These are phyloP conservation scores for Sarcophaga carnaria DNA, from an alignment of 2,888 invertebrate species.

Conservation along the genomic window DNA sequence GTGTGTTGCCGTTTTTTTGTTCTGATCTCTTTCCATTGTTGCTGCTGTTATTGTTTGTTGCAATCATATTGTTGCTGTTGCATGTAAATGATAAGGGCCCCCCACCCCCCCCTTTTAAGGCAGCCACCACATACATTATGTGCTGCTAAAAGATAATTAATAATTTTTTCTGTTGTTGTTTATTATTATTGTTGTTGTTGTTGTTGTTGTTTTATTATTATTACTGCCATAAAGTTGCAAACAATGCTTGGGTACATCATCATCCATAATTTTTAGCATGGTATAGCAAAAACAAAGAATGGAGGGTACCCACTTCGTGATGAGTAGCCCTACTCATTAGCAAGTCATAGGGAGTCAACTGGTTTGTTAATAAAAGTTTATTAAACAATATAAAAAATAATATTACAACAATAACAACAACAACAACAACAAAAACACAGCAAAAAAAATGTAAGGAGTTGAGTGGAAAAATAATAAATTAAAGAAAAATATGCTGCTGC, in stretches of 20 bases:
- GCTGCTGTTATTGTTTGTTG: not conserved
- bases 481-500: no score
- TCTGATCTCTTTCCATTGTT: not conserved
- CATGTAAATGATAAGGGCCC: not conserved
- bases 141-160: slow-evolving; percentile 64
- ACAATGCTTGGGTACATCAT: not conserved
- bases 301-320: not conserved
- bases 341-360: no score
- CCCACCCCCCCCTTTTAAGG: no score
- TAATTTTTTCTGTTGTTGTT: slow-evolving; percentile 48
- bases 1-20: not conserved
- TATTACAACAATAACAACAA: no score
- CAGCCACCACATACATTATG: slow-evolving; percentile 2
- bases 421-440: no score
- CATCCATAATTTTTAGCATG: no score
- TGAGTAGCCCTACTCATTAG: no score
- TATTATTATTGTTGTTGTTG: slow-evolving; percentile 8
- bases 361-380: no score
- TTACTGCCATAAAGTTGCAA: not conserved
- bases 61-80: not conserved
- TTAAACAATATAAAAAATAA: no score
- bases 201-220: not conserved
- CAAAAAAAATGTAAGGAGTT: no score
- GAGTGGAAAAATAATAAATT: no score
- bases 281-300: not conserved